Base-by-base conservation (phyloP, 2,113 vertebrate genomes). In the Antennarius striatus region DNA sequence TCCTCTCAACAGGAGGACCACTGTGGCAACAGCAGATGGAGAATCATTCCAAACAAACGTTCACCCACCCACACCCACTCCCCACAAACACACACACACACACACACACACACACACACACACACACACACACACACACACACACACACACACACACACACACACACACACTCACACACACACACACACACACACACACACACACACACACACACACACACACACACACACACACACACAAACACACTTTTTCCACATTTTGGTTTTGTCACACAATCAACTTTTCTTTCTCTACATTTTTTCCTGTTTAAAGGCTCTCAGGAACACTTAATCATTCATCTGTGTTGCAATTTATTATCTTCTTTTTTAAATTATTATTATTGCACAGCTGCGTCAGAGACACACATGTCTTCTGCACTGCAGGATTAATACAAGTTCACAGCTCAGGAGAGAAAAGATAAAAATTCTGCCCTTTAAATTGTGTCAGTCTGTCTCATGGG, bases 21-120 rank as follows among this genome's bases (percentile, higher is more conserved):
- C 29, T 56, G 58, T 56, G 62, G 32, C 65, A 75, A 83, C 77
- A 83, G 84, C 77, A 78, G 77, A 39, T 10, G 61, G 68, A 75
- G 62, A 51, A 56, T 46, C 3, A 10, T 6, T 53, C 65, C 60
- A 71, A 82, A 71, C 65, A 75, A 57, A 73, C 32, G 43, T n/a
- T 3, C 1, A 55, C 46, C 39, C 54, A 15, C 59, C 5, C 39
- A 40, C 39, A 40, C 39, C 39, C 39, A 6, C 10, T 40, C 39
- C 39, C 1, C 32, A 50, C 8, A 1, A 9, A 51, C 22, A 22
- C 22, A 22, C 22, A 22, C 22, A 22, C 22, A 22, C 22, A 22
- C 22, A 22, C 22, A 22, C 22, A 22, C 22, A 22, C n/a, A n/a
- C n/a, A n/a, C 1, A 55, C 46, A 30, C 54, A 15, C 59, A 1